Evolutionary conservation across 2,113 vertebrate species (phyloP).

Genomic region (Benitochromis conjunctus): DNA sequence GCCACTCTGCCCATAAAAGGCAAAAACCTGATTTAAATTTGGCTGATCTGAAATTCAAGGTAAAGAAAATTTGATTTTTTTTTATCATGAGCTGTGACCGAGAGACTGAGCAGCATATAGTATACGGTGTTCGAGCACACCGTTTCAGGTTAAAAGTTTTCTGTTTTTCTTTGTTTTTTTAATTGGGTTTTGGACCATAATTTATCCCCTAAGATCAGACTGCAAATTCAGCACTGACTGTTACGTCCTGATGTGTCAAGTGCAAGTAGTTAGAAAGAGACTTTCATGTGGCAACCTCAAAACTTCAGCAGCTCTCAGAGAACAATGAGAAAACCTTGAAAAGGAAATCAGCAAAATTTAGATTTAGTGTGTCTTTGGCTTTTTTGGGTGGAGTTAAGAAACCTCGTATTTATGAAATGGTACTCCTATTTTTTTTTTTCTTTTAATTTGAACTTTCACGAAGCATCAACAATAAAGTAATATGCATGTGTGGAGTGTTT

Average conservation of each 20-base stretch:
- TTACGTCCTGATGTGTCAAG: background rate
- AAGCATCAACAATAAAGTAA: background rate
- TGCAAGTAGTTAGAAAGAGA: background rate
- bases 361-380: background rate
- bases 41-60: background rate
- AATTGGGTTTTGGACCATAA: background rate
- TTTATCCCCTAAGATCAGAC: background rate
- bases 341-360: background rate
- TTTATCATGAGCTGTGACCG: background rate
- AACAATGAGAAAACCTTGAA: background rate
- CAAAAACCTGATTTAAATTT: background rate
- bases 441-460: background rate
- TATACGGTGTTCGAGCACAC: background rate
- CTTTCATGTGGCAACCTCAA: background rate
- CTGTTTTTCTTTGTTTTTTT: background rate
- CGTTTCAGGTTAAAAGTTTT: background rate
- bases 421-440: background rate
- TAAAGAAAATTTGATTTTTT: background rate
- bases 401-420: background rate
- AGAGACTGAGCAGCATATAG: accelerated
- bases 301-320: background rate
- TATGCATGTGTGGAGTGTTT: background rate
- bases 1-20: background rate
- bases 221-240: background rate
- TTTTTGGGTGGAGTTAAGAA: background rate